These are phyloP conservation scores for Caenorhabditis afra DNA, from an alignment of 2,888 invertebrate species.

Conservation along the genomic window DNA sequence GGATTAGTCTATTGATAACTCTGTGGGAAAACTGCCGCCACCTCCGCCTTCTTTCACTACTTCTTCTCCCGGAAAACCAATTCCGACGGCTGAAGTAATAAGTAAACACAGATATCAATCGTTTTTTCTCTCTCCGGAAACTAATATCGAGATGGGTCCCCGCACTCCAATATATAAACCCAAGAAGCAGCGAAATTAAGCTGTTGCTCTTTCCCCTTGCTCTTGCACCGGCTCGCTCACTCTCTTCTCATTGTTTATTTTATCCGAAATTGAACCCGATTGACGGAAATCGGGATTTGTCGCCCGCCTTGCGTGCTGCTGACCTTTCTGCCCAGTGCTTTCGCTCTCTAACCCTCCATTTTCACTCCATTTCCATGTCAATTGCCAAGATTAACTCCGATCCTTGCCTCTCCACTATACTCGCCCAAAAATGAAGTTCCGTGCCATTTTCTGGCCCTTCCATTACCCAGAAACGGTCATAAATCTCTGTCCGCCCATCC, in stretches of 20 bases:
- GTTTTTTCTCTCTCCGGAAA: slow-evolving; percentile 1
- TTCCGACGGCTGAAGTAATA: neutral
- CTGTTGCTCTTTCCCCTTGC: slow-evolving; percentile 42
- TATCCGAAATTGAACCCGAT: slow-evolving; percentile 60
- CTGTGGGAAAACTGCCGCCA: too few species aligned
- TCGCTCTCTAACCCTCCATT: neutral
- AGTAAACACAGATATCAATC: slow-evolving; percentile 9
- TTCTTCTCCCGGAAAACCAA: slow-evolving; percentile 9
- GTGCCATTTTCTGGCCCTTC: neutral
- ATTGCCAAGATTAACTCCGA: slow-evolving; percentile 26
- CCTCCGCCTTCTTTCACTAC: neutral
- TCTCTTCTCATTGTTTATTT: slow-evolving; percentile 49
- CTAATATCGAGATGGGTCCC: slow-evolving; percentile 17
- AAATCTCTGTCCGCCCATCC: slow-evolving; percentile 42
- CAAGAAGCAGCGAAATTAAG: slow-evolving; percentile 41
- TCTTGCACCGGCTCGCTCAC: slow-evolving; percentile 13
- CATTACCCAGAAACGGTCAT: slow-evolving; percentile 35
- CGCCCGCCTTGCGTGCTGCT: slow-evolving; percentile 23
- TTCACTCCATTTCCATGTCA: slow-evolving; percentile 20
- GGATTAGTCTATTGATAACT: too few species aligned
- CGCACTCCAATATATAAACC: slow-evolving; percentile 28
- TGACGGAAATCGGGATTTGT: slow-evolving; percentile 50
- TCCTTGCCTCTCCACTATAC: neutral
- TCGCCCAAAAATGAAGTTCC: too few species aligned
- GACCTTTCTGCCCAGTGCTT: slow-evolving; percentile 18